These are phyloP conservation scores for Coturnix japonica DNA, from an alignment of 2,113 vertebrate genomes.

Conservation along the genomic window DNA sequence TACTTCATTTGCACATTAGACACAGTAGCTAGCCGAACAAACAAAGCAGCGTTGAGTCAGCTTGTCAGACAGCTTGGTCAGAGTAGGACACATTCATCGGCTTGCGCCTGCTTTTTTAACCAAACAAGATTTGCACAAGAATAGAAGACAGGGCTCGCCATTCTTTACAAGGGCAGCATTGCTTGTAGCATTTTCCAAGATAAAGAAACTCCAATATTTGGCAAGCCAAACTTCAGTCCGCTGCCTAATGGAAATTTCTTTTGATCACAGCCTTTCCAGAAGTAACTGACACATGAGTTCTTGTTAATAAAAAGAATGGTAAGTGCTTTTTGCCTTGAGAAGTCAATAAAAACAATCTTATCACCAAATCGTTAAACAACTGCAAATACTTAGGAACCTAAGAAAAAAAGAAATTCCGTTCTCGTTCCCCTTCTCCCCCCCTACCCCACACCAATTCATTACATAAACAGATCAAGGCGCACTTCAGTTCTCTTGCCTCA, in stretches of 20 bases:
- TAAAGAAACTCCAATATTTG: not conserved
- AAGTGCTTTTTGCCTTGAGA: not conserved
- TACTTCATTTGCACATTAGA: not conserved
- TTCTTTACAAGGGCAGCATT: not conserved
- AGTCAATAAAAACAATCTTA: conserved; percentile 7
- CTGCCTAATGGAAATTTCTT: not conserved
- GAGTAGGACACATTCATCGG: not conserved
- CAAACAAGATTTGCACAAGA: not conserved
- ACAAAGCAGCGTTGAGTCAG: not conserved
- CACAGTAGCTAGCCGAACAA: not conserved
- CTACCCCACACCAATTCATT: not conserved
- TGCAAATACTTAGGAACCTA: not conserved
- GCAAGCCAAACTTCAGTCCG: not conserved
- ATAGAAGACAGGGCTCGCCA: not conserved
- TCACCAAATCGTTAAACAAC: not conserved
- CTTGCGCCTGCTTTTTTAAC: not conserved
- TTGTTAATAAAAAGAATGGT: not conserved
- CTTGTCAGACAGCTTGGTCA: not conserved
- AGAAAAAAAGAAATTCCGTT: not conserved
- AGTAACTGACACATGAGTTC: not conserved
- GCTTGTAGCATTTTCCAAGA: not conserved
- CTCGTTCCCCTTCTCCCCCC: not conserved
- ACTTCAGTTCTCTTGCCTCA: not conserved
- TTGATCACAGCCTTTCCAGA: not conserved
- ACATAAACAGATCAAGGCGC: not conserved